phyloP scores from a whole-genome alignment of 2,113 vertebrate genomes.

The Xenotilapia caudafasciata region DNA sequence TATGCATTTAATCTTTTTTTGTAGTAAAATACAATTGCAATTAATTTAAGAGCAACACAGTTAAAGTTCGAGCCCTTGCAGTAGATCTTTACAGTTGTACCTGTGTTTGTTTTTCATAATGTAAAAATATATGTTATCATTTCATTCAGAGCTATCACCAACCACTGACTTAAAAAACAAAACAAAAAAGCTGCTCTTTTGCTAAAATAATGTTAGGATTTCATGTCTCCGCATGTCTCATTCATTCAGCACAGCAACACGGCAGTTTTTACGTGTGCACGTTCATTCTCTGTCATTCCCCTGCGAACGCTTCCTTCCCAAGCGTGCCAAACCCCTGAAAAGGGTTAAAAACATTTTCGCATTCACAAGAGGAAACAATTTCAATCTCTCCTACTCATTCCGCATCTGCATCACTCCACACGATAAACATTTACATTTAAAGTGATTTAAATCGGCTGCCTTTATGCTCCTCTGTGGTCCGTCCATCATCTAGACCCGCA shows the following conservation, averaged over 20 bases:
- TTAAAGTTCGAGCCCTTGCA: neutral
- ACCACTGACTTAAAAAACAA: neutral
- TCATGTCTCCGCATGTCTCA: neutral
- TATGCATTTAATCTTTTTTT: neutral
- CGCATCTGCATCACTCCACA: conserved; percentile 69
- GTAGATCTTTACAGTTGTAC: neutral
- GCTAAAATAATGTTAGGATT: neutral
- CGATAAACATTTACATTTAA: conserved; percentile 79
- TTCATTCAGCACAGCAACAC: neutral
- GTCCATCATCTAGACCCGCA: conserved; percentile 66
- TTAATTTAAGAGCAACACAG: neutral
- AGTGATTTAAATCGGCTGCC: conserved; percentile 73
- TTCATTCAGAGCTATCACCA: neutral
- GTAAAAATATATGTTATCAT: neutral
- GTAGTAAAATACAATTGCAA: neutral
- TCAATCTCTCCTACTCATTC: conserved; percentile 55
- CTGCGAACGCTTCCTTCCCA: neutral
- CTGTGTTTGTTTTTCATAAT: neutral
- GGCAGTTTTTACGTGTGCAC: neutral
- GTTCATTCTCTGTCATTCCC: neutral
- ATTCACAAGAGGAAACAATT: conserved; percentile 60
- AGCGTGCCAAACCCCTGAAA: neutral
- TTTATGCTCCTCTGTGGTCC: conserved; percentile 66
- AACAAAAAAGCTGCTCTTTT: neutral
- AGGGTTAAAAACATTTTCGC: conserved; percentile 42